A percentile compares a stretch with the other conserved stretches of the same genome.
These are phyloP conservation scores for Ianthella basta DNA, from an alignment of 37 sponge, comb jelly and placozoan species.

Conservation along the genomic window DNA sequence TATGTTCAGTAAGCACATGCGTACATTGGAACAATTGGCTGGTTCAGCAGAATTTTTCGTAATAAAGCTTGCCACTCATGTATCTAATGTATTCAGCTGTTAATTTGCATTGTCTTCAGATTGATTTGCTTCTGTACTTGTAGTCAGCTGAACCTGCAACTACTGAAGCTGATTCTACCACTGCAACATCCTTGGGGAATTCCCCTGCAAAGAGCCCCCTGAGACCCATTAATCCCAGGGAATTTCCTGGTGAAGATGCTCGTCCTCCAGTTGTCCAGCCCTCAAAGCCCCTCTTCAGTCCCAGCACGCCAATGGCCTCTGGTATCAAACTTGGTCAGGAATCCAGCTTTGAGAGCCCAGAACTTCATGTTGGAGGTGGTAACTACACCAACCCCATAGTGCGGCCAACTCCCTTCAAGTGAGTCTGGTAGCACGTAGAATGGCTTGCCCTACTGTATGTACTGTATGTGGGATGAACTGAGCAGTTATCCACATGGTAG, in stretches of 20 bases:
- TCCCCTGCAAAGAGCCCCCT: neutral
- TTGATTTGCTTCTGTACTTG: too few species aligned
- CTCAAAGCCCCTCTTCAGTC: slow-evolving; percentile 26
- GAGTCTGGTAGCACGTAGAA: neutral
- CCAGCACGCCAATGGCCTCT: slow-evolving; percentile 23
- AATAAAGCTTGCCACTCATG: too few species aligned
- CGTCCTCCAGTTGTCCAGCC: neutral
- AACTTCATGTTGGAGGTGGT: slow-evolving; percentile 36
- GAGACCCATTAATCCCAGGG: neutral
- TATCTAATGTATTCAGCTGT: too few species aligned
- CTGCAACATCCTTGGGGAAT: neutral
- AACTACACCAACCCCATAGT: slow-evolving; percentile 30
- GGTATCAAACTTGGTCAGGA: neutral
- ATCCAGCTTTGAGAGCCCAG: slow-evolving; percentile 50
- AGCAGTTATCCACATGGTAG: slow-evolving; percentile 7
- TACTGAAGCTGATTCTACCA: slow-evolving; percentile 27
- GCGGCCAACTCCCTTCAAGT: slow-evolving; percentile 40
- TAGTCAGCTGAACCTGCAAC: too few species aligned
- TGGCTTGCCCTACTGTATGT: neutral
- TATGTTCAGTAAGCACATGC: too few species aligned
- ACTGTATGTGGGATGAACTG: slow-evolving; percentile 6
- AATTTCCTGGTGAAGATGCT: too few species aligned
- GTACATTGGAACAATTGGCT: too few species aligned
- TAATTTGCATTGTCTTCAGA: too few species aligned
- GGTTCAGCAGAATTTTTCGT: too few species aligned